A percentile compares a stretch with the other conserved stretches of the same genome.
phyloP scores from a whole-genome alignment of 2,888 invertebrate species.

The Chrysolina americana region DNA sequence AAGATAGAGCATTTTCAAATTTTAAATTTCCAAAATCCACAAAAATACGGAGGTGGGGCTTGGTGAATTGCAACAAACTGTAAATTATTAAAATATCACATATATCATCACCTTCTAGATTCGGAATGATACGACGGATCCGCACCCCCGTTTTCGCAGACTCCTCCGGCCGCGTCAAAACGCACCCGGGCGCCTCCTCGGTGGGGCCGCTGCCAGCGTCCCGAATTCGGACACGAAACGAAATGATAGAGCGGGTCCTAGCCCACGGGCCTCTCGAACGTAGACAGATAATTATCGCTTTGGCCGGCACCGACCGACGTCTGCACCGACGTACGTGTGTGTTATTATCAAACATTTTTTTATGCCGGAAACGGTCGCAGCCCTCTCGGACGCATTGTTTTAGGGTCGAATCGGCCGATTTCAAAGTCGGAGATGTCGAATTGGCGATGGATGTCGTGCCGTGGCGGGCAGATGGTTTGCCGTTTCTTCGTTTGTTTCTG shows the following conservation, averaged over 20 bases:
- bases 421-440: background rate
- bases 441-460: background rate
- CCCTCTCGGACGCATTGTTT: background rate
- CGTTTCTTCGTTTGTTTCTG: conserved; percentile 9
- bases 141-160: conserved; percentile 1
- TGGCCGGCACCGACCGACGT: conserved; percentile 49
- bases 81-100: background rate
- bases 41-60: no score
- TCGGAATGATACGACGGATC: background rate
- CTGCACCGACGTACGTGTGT: conserved; percentile 62
- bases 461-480: background rate
- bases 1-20: no score
- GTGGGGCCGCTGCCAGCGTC: background rate
- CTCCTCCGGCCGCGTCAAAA: background rate
- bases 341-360: conserved; percentile 68
- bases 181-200: conserved; percentile 5
- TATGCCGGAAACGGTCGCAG: conserved; percentile 66
- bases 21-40: no score
- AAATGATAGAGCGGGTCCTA: conserved; percentile 16
- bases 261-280: conserved; percentile 24
- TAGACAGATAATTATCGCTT: conserved; percentile 66
- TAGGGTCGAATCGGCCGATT: conserved; percentile 7
- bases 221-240: conserved; percentile 1
- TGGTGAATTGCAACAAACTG: no score
- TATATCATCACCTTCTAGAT: background rate